Percentiles rank a stretch among this genome's conserved stretches.
These are phyloP conservation scores for Drosophila orena DNA, from an alignment of 1,140 invertebrate species.

Conservation along the genomic window DNA sequence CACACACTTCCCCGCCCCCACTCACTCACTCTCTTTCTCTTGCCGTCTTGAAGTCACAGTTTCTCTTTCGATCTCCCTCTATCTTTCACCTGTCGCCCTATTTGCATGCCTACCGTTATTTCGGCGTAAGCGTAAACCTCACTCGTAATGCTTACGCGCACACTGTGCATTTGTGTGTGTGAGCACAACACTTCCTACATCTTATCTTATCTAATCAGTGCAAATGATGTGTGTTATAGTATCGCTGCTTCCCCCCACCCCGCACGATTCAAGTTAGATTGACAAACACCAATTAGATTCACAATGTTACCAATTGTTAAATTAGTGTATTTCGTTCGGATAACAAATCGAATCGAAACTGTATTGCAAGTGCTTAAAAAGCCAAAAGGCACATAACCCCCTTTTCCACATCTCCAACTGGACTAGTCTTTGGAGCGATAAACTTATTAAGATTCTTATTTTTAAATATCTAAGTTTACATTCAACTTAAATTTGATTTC, in stretches of 20 bases:
- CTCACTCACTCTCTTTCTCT: conserved; percentile 7
- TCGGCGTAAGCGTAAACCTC: conserved; percentile 21
- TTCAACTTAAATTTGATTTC: no score
- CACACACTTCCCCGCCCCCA: neutral
- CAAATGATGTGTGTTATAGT: conserved; percentile 43
- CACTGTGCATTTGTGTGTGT: conserved; percentile 27
- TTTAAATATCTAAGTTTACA: neutral
- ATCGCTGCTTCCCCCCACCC: neutral
- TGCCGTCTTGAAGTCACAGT: no score
- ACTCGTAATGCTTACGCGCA: conserved; percentile 35
- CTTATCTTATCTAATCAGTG: conserved; percentile 56
- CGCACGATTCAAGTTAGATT: conserved; percentile 25
- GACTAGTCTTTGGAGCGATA: neutral
- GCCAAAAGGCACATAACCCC: neutral
- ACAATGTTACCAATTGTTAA: conserved; percentile 24
- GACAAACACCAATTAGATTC: conserved; percentile 71
- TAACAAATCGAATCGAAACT: conserved; percentile 37
- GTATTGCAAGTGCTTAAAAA: conserved; percentile 16
- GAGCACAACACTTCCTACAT: conserved; percentile 23
- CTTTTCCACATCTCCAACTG: neutral
- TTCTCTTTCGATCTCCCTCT: neutral
- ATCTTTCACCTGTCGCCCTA: conserved; percentile 11
- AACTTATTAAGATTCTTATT: neutral
- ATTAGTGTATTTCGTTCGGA: conserved; percentile 23
- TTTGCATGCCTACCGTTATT: conserved; percentile 30